Evolutionary conservation across 2,888 invertebrate species (phyloP), one percentile per base, ranked within the genome.

Genomic region (Clunio marinus): DNA sequence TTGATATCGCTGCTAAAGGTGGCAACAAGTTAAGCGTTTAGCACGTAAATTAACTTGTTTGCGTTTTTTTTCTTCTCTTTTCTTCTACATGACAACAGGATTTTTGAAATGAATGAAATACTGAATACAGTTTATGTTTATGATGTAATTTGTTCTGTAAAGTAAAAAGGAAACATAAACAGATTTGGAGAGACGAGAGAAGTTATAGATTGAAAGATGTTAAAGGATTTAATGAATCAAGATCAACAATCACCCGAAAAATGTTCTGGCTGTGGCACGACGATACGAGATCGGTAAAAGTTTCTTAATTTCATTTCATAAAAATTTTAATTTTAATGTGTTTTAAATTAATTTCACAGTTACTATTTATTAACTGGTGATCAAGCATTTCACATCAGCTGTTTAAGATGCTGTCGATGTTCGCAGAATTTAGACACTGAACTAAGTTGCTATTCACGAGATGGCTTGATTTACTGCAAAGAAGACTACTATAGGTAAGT

Each of bases 381-480:
- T 78, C 84, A 91, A 71, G 90, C 90, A 76, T 95, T 94, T 94
- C 95, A 95, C 77, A 88, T 88, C 62, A 82, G 85, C 69, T 95
- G 94, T 75, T 84, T 94, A 69, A 78, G 84, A 72, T 95, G 94
- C 80, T 88, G 88, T 77, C 89, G 91, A 76, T 95, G 95, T 76
- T 87, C 89, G 69, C 81, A 90, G 71, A 88, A 91, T 5, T 82
- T 96, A 71, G 93, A 93, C 77, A 84, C 90, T 5, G 91, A 94
- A 76, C 82, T 90, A 71, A 92, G 93, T 72, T 95, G 95, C 80
- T 96, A 93, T 78, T 88, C 91, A 8, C 82, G 92, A 71, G 92
- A 93, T 74, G 92, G 93, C 67, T 88, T 89, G 77, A 93, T 95
- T 74, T 95, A 92, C 80, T 96, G 95, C 83, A 93, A 93, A 77